Evolutionary conservation across 2,797 vertebrate species (phyloP).

Genomic region (Cheirogaleus major): DNA sequence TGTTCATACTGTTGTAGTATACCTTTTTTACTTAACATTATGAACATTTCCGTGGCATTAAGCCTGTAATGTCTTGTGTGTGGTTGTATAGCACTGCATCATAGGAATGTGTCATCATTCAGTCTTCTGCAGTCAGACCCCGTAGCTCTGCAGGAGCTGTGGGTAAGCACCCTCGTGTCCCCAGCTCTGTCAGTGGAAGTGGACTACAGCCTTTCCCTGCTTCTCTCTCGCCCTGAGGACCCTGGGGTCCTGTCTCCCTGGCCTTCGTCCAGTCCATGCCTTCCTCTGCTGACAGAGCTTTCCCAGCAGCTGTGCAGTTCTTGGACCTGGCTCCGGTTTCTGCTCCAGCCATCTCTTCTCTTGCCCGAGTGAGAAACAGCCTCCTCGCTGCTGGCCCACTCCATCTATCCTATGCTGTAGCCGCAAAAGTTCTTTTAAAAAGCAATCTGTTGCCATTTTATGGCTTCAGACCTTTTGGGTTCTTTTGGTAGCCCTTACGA

Average conservation of each 20-base stretch:
- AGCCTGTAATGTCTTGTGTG: not conserved
- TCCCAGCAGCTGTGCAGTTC: accelerated
- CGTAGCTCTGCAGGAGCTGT: not conserved
- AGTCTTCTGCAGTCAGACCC: not conserved
- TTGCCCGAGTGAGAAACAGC: not conserved
- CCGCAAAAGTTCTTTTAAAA: not conserved
- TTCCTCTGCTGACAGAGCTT: not conserved
- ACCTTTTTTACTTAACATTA: not conserved
- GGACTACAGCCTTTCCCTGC: not conserved
- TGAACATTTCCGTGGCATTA: not conserved
- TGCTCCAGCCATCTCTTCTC: not conserved
- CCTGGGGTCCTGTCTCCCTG: not conserved
- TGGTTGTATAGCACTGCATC: not conserved
- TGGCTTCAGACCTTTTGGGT: not conserved
- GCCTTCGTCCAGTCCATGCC: not conserved
- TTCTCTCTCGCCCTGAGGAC: not conserved
- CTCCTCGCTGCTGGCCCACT: not conserved
- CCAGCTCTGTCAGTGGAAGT: no score
- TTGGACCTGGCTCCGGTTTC: not conserved
- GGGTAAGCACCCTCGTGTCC: not conserved
- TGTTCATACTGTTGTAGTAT: not conserved
- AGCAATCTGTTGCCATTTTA: not conserved
- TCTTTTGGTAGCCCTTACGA: not conserved
- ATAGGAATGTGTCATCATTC: not conserved
- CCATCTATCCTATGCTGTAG: not conserved